These are phyloP conservation scores for Lutraria rhynchaena DNA, from an alignment of 1,140 invertebrate genomes.

Conservation along the genomic window DNA sequence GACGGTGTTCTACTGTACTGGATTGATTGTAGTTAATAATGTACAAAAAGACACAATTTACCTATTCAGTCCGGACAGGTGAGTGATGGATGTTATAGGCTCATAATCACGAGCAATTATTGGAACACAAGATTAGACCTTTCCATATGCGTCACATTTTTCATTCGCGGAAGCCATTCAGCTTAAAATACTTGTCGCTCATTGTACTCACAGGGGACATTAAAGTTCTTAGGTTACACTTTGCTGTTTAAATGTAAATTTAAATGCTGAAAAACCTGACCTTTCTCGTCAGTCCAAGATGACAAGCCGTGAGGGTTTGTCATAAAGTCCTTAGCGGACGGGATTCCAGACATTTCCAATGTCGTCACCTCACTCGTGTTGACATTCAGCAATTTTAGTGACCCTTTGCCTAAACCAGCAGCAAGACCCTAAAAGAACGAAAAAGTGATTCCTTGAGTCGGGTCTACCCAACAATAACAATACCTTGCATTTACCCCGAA, in stretches of 20 bases:
- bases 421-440: slow-evolving; percentile 10
- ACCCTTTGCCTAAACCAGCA: neutral
- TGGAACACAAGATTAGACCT: too few species aligned
- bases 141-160: neutral
- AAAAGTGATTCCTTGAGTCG: too few species aligned
- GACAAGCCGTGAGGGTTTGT: slow-evolving; percentile 4
- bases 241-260: neutral
- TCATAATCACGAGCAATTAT: too few species aligned
- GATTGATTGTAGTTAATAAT: too few species aligned
- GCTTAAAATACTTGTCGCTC: neutral
- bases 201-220: neutral
- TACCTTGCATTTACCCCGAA: too few species aligned
- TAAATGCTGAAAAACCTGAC: neutral
- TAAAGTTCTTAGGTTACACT: neutral
- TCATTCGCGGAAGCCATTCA: neutral
- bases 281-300: slow-evolving; percentile 2
- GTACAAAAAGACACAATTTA: too few species aligned
- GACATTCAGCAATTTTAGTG: slow-evolving; percentile 10
- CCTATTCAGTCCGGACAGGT: too few species aligned
- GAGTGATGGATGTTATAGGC: too few species aligned
- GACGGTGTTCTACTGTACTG: too few species aligned
- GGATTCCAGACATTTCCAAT: slow-evolving; percentile 1
- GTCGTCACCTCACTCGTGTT: neutral
- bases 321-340: slow-evolving; percentile 19
- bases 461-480: too few species aligned